phyloP scores from a whole-genome alignment of 1,140 invertebrate species.

The Eciton burchellii region DNA sequence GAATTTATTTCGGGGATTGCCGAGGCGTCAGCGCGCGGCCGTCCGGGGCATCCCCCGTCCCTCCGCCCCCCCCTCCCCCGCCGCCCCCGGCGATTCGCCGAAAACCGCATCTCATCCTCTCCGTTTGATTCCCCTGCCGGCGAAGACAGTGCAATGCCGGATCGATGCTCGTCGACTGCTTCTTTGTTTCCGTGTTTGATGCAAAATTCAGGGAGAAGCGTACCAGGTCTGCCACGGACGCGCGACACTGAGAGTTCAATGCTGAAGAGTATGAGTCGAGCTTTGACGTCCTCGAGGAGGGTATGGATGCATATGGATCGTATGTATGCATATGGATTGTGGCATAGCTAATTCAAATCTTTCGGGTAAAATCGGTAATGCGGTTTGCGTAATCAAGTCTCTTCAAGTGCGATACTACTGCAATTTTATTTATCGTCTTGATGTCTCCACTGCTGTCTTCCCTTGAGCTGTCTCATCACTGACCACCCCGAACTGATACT shows the following conservation, averaged over 20 bases:
- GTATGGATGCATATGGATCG: too few relatives aligned
- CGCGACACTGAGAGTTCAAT: not conserved
- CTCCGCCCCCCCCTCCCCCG: slow-evolving; percentile 37
- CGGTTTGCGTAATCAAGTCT: too few relatives aligned
- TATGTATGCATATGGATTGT: too few relatives aligned
- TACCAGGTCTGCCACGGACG: not conserved
- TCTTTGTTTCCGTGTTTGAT: not conserved
- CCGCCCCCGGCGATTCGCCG: slow-evolving; percentile 52
- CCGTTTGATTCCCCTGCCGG: slow-evolving; percentile 46
- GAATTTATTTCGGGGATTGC: slow-evolving; percentile 72
- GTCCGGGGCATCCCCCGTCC: not conserved
- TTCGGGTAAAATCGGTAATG: too few relatives aligned
- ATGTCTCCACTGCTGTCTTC: too few relatives aligned
- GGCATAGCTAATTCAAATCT: too few relatives aligned
- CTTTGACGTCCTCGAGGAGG: too few relatives aligned
- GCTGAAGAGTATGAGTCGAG: too few relatives aligned
- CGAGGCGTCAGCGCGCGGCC: slow-evolving; percentile 7
- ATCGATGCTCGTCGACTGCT: not conserved
- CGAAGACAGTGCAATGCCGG: not conserved
- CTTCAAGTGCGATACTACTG: too few relatives aligned
- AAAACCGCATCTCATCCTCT: slow-evolving; percentile 56
- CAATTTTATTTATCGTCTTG: too few relatives aligned
- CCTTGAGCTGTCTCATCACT: too few relatives aligned
- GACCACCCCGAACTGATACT: too few relatives aligned
- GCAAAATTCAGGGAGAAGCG: not conserved